Base-by-base conservation (phyloP, 2,797 vertebrate species). In the Crotalus adamanteus region DNA sequence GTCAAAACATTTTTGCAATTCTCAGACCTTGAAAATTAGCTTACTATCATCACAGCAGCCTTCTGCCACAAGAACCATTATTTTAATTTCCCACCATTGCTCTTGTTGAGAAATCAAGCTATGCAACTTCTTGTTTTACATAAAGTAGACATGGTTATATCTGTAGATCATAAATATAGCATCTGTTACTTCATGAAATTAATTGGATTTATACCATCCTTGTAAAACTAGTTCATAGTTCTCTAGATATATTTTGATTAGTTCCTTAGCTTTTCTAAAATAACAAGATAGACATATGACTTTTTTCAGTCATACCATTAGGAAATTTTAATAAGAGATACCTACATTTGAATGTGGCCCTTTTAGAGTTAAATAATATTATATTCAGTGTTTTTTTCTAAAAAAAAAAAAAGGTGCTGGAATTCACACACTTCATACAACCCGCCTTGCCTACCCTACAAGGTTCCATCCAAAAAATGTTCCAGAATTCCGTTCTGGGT, bases 1-100 rank as follows among this genome's bases (percentile, higher is more conserved):
- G 97, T 98, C 97, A 97, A 98, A 98, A 98, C 96, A 97, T 96
- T 97, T 97, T 96, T 96, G 13, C 95, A 97, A 94, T 96, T 96
- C 94, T 96, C 92, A 95, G 93, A 63, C 89, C 93, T 86, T 91
- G 95, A 93, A 97, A 98, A 97, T 97, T 95, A 97, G 65, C 95
- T 97, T 96, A 94, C 96, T 97, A 95, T 97, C 96, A 97, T 97
- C 93, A 94, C 94, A 97, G 95, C 92, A 97, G 93, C 96, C 94
- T 97, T 94, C 91, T 97, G 88, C 93, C 91, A 69, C 94, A 95
- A 95, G 88, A 96, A 73, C 93, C 88, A 96, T 97, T 97, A 96
- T 97, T 98, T 97, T 97, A 97, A 97, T 97, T 97, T 96, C 92
- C 96, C 94, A 90, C 63, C 93, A 53, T 63, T 94, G 59, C 95